A percentile compares a stretch with the other conserved stretches of the same genome.
Evolutionary conservation across 2,888 invertebrate species (phyloP).

Genomic region (Drosophila longiperda): DNA sequence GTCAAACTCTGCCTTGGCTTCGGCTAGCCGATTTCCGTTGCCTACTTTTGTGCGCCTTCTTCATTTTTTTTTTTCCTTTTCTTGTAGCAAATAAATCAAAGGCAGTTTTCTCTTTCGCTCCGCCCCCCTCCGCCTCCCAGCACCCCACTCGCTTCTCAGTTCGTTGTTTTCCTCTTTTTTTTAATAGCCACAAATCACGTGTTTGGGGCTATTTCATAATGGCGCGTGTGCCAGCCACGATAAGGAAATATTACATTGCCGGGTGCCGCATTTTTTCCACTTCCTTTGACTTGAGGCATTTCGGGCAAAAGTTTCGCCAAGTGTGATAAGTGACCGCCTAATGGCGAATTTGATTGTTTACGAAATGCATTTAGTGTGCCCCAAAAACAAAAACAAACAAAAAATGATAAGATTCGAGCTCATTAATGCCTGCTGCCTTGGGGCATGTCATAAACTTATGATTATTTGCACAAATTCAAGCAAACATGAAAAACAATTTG

Average conservation of each 20-base stretch:
- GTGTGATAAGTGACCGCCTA: constrained; percentile 73
- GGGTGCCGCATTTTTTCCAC: constrained; percentile 1
- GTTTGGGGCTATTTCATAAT: constrained; percentile 52
- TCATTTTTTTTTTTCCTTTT: constrained; percentile 10
- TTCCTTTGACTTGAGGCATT: constrained; percentile 26
- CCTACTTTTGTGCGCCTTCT: constrained; percentile 35
- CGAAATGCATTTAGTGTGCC: constrained; percentile 51
- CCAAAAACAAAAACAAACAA: background rate
- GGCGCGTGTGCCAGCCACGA: constrained; percentile 55
- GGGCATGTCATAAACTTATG: constrained; percentile 9
- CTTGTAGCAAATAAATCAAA: constrained; percentile 73
- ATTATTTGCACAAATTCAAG: constrained; percentile 30
- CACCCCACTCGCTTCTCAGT: constrained; percentile 6
- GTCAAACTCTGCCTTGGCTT: constrained; percentile 61
- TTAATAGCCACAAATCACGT: constrained; percentile 77
- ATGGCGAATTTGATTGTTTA: constrained; percentile 59
- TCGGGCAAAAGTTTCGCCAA: constrained; percentile 55
- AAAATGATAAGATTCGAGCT: constrained; percentile 44
- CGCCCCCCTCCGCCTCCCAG: no score
- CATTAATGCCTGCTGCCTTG: constrained; percentile 38
- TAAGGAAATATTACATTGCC: constrained; percentile 53
- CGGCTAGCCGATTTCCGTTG: constrained; percentile 35
- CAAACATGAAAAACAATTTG: constrained; percentile 46
- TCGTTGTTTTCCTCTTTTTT: constrained; percentile 25
- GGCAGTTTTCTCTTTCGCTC: constrained; percentile 56